Base-by-base conservation (phyloP, 2,888 invertebrate genomes). In the Limnephilus lunatus region DNA sequence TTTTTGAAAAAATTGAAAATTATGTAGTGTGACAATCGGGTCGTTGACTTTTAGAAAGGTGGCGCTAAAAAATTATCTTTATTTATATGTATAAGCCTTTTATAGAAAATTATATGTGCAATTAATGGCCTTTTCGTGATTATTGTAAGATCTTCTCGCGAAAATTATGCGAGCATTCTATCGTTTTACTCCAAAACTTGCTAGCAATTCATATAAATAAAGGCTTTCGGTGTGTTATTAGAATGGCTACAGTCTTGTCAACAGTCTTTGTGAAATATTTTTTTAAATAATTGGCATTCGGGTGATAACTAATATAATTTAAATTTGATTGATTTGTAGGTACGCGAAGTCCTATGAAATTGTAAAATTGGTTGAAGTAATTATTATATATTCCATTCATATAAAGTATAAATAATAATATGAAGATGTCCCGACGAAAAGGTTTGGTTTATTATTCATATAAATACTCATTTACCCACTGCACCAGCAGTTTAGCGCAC, bases 1-100 rank as follows among this genome's bases (percentile, higher is more conserved):
- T 19, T 15, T 53, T 53, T 14, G 15, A 48, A 48, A 19, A 53
- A 53, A 19, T 5, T 53, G n/a, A n/a, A 53, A 53, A 31, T 85
- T 85, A 85, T 44, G 85, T 44, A 85, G 85, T 35, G 85, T n/a
- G 85, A 85, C 85, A 85, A 85, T 85, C 85, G 85, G 39, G 35
- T 32, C 35, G 83, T 83, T 83, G 53, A 53, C 53, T 83, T 35
- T 31, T 83, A 85, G 85, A 39, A n/a, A 85, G n/a, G 12, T 85
- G 53, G 53, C 53, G 85, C 39, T 83, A 14, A 83, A n/a, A 32
- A 83, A 31, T 35, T 83, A 83, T 5, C 3, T 53, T 53, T 53
- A 19, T 85, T 25, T 39, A n/a, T 12, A 85, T 85, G 19, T 85
- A 39, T 85, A 44, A 85, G 85, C 85, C 85, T 85, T 39, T 85